Conservation (phyloP, 2,113 vertebrate genomes). For the Gobiocypris rarus region DNA sequence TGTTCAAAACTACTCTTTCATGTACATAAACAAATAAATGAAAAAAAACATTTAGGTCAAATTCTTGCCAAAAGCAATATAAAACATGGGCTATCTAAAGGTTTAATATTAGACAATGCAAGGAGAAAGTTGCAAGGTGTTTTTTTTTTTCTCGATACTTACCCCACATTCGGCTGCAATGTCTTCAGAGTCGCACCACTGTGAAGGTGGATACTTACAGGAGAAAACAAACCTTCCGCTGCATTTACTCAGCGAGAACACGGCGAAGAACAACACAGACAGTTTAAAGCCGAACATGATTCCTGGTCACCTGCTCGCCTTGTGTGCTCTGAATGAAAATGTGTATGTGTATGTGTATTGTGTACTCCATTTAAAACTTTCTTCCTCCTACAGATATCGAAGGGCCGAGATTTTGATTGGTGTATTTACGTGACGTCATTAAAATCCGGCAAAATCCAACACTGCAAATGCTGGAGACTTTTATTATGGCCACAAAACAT, state of each 20-base stretch:
- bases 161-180: slow-evolving; percentile 79
- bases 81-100: background rate
- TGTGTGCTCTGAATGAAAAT: background rate
- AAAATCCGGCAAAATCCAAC: slow-evolving; percentile 37
- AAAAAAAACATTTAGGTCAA: background rate
- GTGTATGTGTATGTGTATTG: no score
- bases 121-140: background rate
- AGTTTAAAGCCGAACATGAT: slow-evolving; percentile 58
- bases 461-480: background rate
- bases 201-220: slow-evolving; percentile 68
- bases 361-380: background rate
- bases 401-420: slow-evolving; percentile 61
- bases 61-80: no score
- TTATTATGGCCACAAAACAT: background rate
- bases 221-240: background rate
- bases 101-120: background rate
- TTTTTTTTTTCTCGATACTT: slow-evolving; percentile 50
- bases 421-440: slow-evolving; percentile 42
- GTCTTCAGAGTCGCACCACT: slow-evolving; percentile 78
- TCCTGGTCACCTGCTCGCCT: background rate
- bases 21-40: no score
- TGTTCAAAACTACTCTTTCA: background rate
- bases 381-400: background rate
- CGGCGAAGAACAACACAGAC: slow-evolving; percentile 46
- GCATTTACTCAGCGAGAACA: slow-evolving; percentile 6